Conservation (phyloP, 1,140 invertebrate species). For the Drosophila guanche region DNA sequence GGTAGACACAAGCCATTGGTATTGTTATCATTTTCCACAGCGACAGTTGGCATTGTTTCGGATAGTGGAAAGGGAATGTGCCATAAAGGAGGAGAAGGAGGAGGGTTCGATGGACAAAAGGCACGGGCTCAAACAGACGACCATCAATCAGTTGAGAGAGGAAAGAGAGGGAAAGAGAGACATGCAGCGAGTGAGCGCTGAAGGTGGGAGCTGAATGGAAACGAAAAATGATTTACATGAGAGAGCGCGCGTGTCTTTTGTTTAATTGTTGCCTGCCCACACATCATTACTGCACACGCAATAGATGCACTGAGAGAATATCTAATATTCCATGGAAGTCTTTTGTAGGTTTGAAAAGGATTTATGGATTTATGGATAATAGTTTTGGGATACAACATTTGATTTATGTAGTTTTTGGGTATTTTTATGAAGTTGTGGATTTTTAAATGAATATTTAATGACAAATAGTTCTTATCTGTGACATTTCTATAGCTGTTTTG, state of each 20-base stretch:
- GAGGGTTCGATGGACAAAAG: slow-evolving; percentile 46
- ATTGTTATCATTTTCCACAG: slow-evolving; percentile 61
- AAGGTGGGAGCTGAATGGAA: slow-evolving; percentile 12
- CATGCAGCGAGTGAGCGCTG: not conserved
- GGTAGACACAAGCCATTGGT: not conserved
- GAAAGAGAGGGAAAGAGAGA: not conserved
- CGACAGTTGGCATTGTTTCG: slow-evolving; percentile 58
- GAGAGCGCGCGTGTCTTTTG: slow-evolving; percentile 75
- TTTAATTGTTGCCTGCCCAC: slow-evolving; percentile 79
- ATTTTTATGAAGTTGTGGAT: no score
- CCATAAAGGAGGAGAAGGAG: slow-evolving; percentile 8
- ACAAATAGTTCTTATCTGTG: no score
- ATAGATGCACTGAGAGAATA: slow-evolving; percentile 1
- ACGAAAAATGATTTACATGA: slow-evolving; percentile 75
- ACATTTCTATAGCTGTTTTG: slow-evolving; percentile 1
- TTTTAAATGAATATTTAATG: no score
- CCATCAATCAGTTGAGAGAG: slow-evolving; percentile 62
- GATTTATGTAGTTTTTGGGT: no score
- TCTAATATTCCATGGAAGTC: no score
- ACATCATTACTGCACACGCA: slow-evolving; percentile 52
- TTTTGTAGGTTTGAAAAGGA: no score
- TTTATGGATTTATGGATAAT: no score
- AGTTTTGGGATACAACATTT: no score
- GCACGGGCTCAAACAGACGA: slow-evolving; percentile 33
- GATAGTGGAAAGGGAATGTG: slow-evolving; percentile 13